phyloP scores from a whole-genome alignment of 2,797 vertebrate species.

The Pantherophis alleghaniensis region DNA sequence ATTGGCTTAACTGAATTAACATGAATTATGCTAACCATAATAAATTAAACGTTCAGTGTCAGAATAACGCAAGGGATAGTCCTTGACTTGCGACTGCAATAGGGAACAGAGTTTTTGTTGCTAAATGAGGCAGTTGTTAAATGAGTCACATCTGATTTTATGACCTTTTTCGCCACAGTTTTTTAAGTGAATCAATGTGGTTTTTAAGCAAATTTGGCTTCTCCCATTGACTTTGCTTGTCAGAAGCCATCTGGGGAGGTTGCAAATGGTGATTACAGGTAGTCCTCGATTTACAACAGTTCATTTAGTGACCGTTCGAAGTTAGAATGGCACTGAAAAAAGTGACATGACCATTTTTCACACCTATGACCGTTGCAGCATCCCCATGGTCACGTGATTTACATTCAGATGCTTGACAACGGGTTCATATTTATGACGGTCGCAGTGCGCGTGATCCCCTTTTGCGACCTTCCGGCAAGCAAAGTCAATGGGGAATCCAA shows the following conservation, averaged over 20 bases:
- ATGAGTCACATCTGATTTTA: neutral
- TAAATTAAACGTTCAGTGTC: neutral
- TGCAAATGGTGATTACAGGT: neutral
- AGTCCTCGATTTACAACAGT: neutral
- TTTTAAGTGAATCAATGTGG: neutral
- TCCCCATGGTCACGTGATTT: neutral
- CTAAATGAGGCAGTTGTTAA: neutral
- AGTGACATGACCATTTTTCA: neutral
- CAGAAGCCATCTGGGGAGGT: neutral
- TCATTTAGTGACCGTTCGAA: neutral
- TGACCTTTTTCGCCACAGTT: neutral
- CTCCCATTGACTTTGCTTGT: neutral
- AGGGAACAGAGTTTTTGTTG: neutral
- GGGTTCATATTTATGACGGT: neutral
- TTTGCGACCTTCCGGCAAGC: neutral
- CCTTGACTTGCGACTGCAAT: neutral
- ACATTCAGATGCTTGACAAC: neutral
- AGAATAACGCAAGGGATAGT: neutral
- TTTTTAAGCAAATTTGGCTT: neutral
- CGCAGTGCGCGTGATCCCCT: neutral
- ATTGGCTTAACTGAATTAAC: neutral
- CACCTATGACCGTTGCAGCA: neutral
- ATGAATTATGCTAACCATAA: neutral
- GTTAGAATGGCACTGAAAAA: neutral
- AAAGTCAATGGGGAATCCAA: neutral